Percentiles rank a stretch among this genome's conserved stretches.
These are phyloP conservation scores for Pteropus alecto DNA, from an alignment of 2,113 vertebrate genomes.

Conservation along the genomic window DNA sequence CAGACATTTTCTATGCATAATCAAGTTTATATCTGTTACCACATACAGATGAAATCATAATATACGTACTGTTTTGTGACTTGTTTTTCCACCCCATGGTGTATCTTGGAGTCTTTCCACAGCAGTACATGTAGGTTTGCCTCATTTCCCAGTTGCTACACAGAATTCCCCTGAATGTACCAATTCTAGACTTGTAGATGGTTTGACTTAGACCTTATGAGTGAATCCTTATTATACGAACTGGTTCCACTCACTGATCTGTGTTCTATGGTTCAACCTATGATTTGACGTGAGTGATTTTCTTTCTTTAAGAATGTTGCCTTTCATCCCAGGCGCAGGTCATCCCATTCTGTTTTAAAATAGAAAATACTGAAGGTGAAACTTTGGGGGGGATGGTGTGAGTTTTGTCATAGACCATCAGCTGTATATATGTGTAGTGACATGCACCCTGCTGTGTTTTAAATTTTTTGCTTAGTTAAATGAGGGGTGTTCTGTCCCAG, in stretches of 20 bases:
- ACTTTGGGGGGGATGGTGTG: neutral
- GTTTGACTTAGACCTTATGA: neutral
- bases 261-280: neutral
- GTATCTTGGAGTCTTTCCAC: neutral
- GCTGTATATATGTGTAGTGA: neutral
- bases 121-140: neutral
- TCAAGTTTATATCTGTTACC: neutral
- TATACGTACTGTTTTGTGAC: neutral
- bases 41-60: neutral
- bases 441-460: slow-evolving; percentile 29
- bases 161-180: neutral
- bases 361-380: neutral
- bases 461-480: slow-evolving; percentile 50
- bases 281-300: slow-evolving; percentile 27
- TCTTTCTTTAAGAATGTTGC: slow-evolving; percentile 5
- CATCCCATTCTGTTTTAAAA: slow-evolving; percentile 45
- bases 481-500: neutral
- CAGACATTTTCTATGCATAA: neutral
- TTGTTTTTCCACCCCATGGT: neutral
- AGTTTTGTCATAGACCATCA: neutral
- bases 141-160: neutral
- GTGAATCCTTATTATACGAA: neutral
- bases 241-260: neutral
- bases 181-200: neutral
- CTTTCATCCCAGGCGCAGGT: neutral